Conservation (phyloP, 2,113 vertebrate genomes). For the Chaenocephalus aceratus region DNA sequence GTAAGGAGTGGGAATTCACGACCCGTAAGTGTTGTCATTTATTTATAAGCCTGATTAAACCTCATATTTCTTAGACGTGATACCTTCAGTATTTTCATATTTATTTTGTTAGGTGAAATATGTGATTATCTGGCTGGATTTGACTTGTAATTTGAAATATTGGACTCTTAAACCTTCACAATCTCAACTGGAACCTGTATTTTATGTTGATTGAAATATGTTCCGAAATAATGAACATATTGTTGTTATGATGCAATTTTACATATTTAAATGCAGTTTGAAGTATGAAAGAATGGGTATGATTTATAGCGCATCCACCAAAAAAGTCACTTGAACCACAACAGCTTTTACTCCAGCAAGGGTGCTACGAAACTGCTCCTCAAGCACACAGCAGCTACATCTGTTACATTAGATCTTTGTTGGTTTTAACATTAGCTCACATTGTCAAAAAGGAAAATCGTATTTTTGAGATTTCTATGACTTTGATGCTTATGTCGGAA, state of each 20-base stretch:
- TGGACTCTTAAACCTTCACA: background rate
- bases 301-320: background rate
- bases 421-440: too few relatives aligned
- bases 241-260: background rate
- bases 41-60: background rate
- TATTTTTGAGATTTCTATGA: background rate
- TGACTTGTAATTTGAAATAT: too few relatives aligned
- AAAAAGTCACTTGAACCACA: too few relatives aligned
- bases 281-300: background rate
- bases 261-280: background rate
- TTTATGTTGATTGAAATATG: too few relatives aligned
- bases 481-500: too few relatives aligned
- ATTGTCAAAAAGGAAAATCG: too few relatives aligned
- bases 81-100: background rate
- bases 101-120: background rate
- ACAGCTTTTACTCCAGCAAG: background rate
- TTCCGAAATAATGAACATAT: background rate
- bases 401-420: background rate
- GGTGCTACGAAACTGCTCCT: background rate
- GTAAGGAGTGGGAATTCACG: conserved; percentile 59
- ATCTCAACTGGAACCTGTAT: too few relatives aligned
- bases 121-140: background rate
- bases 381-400: background rate
- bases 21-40: conserved; percentile 62
- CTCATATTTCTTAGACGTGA: background rate